These are phyloP conservation scores for Penaeus vannamei DNA, from an alignment of 1,140 invertebrate species.

Conservation along the genomic window DNA sequence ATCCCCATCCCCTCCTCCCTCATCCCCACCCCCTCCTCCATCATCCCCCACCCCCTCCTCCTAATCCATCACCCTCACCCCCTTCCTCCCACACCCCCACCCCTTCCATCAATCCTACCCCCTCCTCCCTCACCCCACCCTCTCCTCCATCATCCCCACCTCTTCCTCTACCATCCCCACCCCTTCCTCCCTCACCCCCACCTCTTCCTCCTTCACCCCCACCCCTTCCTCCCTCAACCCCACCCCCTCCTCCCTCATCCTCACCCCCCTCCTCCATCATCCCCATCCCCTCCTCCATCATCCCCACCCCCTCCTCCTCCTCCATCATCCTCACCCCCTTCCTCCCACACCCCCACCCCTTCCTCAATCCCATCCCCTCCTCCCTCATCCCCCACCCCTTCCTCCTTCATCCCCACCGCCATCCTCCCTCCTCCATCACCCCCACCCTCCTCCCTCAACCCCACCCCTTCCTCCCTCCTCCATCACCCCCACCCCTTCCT, in stretches of 20 bases:
- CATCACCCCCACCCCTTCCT: slow-evolving; percentile 20
- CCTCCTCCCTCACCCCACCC: neutral
- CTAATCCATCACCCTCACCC: neutral
- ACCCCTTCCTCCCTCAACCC: slow-evolving; percentile 9
- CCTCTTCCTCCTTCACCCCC: neutral
- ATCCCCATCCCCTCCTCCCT: neutral
- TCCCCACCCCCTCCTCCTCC: slow-evolving; percentile 1
- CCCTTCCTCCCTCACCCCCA: neutral
- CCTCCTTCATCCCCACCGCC: slow-evolving; percentile 1
- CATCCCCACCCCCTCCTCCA: neutral
- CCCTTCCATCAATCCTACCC: neutral
- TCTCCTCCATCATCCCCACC: slow-evolving; percentile 4
- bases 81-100: neutral
- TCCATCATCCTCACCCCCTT: neutral
- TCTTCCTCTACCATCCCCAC: neutral
- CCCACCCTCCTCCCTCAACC: slow-evolving; percentile 19
- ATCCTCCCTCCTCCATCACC: neutral
- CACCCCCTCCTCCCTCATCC: slow-evolving; percentile 17
- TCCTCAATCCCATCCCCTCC: neutral
- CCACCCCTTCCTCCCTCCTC: neutral
- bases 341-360: neutral
- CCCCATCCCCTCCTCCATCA: neutral
- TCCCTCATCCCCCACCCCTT: neutral
- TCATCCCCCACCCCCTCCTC: neutral
- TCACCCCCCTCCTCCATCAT: slow-evolving; percentile 19